Base-by-base conservation (phyloP, 2,888 invertebrate genomes). In the Scaptomyza flava region DNA sequence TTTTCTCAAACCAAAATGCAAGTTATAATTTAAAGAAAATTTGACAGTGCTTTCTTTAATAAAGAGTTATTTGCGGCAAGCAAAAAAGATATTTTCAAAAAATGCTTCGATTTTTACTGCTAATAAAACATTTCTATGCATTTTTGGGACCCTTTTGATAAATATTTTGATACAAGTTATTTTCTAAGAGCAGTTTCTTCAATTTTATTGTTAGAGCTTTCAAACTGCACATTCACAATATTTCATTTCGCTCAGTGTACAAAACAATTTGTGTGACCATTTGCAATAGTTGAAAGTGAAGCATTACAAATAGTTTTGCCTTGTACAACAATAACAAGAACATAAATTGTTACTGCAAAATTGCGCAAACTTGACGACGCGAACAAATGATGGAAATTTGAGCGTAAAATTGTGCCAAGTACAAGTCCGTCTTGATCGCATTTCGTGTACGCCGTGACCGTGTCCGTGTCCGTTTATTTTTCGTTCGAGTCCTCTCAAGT, bases 341-440 rank as follows among this genome's bases (percentile, higher is more conserved):
- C 12, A 53, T 5, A 38, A 38, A 38, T 14, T 14, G 38, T 14
- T 2, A 36, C 48, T 53, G 20, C 17, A 47, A 72, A 60, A 62
- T 64, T 67, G 50, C 36, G 42, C 48, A 61, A 63, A 72, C 50
- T 72, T 69, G 74, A 72, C 61, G 85, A 78, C 79, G 66, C 71
- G 60, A 66, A 86, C 79, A 82, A 82, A 82, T 82, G 83, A 80
- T 66, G 68, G 68, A 86, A 82, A 82, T 85, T 80, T 76, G 71
- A 82, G 80, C 74, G 57, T 41, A 42, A 46, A 63, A 56, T 63
- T 58, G 48, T 62, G 56, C 53, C 69, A 48, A 54, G 62, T 48
- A 31, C 47, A 20, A 14, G 38, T 38, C 17, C 47, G 12, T 34
- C 14, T 46, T 45, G 27, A 11, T 33, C 38, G 38, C 38, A 33